Conservation (phyloP, 2,113 vertebrate species). For the Saguinus midas region DNA sequence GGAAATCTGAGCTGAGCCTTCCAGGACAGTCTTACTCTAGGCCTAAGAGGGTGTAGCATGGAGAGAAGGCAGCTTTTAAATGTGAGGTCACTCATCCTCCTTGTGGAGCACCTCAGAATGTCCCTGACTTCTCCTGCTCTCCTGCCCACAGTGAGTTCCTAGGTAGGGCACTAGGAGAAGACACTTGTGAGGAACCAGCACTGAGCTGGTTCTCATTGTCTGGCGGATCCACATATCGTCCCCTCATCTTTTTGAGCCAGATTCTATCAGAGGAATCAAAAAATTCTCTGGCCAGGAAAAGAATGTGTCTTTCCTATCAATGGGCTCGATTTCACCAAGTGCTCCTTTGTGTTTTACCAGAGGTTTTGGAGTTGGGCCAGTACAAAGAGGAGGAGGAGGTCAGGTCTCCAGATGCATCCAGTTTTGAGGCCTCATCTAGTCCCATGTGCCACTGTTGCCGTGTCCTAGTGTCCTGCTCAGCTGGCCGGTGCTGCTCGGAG, state of each 20-base stretch:
- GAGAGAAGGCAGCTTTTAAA: background rate
- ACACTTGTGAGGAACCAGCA: background rate
- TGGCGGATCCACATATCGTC: background rate
- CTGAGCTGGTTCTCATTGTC: background rate
- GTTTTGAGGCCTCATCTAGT: conserved; percentile 51
- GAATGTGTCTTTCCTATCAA: background rate
- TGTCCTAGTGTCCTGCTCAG: conserved; percentile 45
- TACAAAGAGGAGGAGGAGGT: conserved; percentile 82
- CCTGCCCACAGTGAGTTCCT: background rate
- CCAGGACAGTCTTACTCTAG: background rate
- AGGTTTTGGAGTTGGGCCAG: conserved; percentile 81
- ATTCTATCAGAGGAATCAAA: background rate
- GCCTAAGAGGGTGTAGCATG: background rate
- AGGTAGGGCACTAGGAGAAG: background rate
- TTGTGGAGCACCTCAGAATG: background rate
- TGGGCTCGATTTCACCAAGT: background rate
- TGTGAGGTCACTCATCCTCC: background rate
- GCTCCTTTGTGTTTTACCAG: conserved; percentile 80
- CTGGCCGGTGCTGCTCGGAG: conserved; percentile 65
- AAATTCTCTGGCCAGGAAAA: background rate
- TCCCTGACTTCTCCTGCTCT: background rate
- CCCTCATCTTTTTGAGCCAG: background rate
- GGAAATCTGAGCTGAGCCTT: background rate
- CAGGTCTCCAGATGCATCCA: conserved; percentile 69
- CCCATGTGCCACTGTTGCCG: conserved; percentile 78